Percentiles rank a stretch among this genome's conserved stretches.
Conservation (phyloP, 2,888 invertebrate species). For the Brachycybe producta region DNA sequence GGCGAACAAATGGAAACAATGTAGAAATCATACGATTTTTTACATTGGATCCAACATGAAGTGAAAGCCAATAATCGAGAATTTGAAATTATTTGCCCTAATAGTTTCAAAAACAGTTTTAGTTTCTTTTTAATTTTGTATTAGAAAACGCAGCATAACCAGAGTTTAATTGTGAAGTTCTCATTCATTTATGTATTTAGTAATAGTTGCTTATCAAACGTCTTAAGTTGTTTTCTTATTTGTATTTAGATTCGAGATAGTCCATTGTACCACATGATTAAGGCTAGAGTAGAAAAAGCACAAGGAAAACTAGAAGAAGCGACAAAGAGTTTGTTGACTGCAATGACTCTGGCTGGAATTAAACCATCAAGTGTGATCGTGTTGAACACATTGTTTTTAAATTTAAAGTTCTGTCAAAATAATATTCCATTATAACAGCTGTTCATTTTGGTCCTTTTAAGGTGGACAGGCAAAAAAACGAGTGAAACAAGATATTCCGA, state of each 20-base stretch:
- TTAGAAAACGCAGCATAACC: too few species aligned
- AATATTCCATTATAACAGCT: background rate
- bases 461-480: conserved; percentile 16
- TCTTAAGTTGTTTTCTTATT: conserved; percentile 3
- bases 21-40: too few species aligned
- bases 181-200: too few species aligned
- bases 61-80: too few species aligned
- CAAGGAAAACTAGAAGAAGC: conserved; percentile 56
- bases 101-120: too few species aligned
- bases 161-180: too few species aligned
- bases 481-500: conserved; percentile 38
- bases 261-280: conserved; percentile 76
- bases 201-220: too few species aligned
- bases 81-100: too few species aligned
- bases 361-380: conserved; percentile 31
- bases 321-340: conserved; percentile 58
- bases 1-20: too few species aligned
- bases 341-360: conserved; percentile 52
- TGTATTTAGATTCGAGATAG: conserved; percentile 55
- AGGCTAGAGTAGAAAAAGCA: conserved; percentile 67
- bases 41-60: too few species aligned
- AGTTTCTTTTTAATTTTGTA: too few species aligned
- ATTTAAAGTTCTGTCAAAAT: background rate
- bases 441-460: conserved; percentile 5
- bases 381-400: background rate